Evolutionary conservation across 2,888 invertebrate genomes (phyloP), one percentile per base, ranked within the genome.

Genomic region (Hydrotaea diabolus): DNA sequence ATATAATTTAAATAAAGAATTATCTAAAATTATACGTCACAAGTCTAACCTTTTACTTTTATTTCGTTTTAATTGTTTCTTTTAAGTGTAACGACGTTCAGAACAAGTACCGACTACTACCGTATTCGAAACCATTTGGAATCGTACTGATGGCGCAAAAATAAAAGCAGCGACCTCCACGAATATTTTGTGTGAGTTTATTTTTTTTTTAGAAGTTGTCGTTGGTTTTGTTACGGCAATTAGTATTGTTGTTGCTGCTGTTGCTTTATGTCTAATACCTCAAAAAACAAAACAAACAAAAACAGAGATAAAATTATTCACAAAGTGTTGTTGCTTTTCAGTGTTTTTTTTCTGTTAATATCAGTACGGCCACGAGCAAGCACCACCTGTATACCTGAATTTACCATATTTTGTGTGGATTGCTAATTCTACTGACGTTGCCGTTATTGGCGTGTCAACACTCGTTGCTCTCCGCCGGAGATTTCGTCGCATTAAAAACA

Each of bases 331-430:
- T 77, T 64, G 39, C 7, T 39, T 8, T 9, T 39, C 9, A 8
- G 4, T 46, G 7, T 49, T 26, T 26, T 49, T 49, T 83, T 49
- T 71, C 66, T 86, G 87, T 77, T 86, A 9, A 39, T 39, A 39
- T 39, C 7, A 31, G 31, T 31, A 13, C 39, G 13, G 39, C 39
- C 11, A 9, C 39, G 39, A 43, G n/a, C 64, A n/a, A 64, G 43
- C 36, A 36, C 17, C 74, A 81, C n/a, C n/a, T n/a, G n/a, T n/a
- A 15, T 75, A 84, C 84, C 76, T 71, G 82, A 74, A 82, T 79
- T 80, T 76, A 53, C 62, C 46, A 86, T 86, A 85, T 86, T 86
- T 77, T 75, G 69, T 31, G 72, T 55, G 13, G 53, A 21, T 59
- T 43, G 36, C 64, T 59, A 64, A 80, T 62, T 76, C 66, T 36